Percentiles rank a stretch among this genome's conserved stretches.
Conservation (phyloP, 2,888 invertebrate species). For the Pantelozetes paolii region DNA sequence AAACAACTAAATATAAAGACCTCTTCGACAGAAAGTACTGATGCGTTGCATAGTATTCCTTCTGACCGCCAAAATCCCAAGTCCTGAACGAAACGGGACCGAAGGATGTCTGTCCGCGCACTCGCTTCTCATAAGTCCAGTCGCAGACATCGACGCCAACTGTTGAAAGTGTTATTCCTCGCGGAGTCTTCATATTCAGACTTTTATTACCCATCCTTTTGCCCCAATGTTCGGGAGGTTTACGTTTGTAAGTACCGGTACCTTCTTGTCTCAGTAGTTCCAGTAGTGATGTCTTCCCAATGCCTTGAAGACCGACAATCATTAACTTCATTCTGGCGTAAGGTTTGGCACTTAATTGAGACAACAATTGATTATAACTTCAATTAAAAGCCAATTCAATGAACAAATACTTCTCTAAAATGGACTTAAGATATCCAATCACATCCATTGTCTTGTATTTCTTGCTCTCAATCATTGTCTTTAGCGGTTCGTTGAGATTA, state of each 20-base stretch:
- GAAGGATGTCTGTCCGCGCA: constrained; percentile 63
- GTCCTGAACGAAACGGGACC: constrained; percentile 86
- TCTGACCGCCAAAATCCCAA: constrained; percentile 96
- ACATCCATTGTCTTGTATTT: constrained; percentile 90
- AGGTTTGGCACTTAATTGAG: constrained; percentile 74
- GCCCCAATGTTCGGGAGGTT: constrained; percentile 82
- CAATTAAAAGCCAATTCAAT: not conserved
- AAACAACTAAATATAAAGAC: constrained; percentile 88
- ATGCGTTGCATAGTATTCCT: constrained; percentile 96
- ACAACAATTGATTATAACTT: too few species aligned
- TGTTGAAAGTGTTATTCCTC: constrained; percentile 81
- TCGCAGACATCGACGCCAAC: constrained; percentile 97
- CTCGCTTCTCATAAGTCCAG: constrained; percentile 83
- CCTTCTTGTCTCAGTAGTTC: constrained; percentile 84
- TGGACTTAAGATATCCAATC: constrained; percentile 80
- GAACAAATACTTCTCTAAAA: constrained; percentile 56
- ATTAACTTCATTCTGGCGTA: constrained; percentile 93
- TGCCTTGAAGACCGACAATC: constrained; percentile 82
- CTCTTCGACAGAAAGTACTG: constrained; percentile 95
- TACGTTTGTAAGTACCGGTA: constrained; percentile 62
- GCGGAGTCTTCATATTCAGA: constrained; percentile 67
- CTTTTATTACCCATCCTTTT: constrained; percentile 89
- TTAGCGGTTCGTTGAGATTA: constrained; percentile 76
- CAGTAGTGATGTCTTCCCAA: constrained; percentile 84
- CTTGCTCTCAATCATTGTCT: constrained; percentile 82